phyloP scores from a whole-genome alignment of 2,888 invertebrate species.

The Taenaris catops region DNA sequence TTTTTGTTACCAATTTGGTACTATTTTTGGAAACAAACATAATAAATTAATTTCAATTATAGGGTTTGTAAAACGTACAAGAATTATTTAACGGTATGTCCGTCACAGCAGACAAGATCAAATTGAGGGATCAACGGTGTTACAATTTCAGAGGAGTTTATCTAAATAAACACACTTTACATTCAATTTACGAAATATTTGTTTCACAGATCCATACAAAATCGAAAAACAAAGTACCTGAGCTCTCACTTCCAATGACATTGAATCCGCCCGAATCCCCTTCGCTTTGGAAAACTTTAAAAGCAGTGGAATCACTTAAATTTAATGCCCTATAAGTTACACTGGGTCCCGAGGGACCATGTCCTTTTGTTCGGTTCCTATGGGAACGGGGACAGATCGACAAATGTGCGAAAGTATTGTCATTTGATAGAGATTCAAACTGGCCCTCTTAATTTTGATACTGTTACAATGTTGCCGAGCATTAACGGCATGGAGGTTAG shows the following conservation, averaged over 20 bases:
- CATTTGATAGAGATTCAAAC: constrained; percentile 13
- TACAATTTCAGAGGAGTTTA: too few relatives aligned
- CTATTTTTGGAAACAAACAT: too few relatives aligned
- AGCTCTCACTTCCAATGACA: constrained; percentile 15
- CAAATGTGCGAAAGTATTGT: constrained; percentile 45
- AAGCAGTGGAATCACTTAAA: constrained; percentile 68
- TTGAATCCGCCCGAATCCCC: constrained; percentile 23
- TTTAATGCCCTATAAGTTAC: constrained; percentile 68
- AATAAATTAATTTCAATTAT: too few relatives aligned
- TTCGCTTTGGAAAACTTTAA: constrained; percentile 44
- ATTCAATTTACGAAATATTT: too few relatives aligned
- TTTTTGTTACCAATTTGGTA: too few relatives aligned
- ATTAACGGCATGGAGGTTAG: too few relatives aligned
- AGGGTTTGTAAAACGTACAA: too few relatives aligned
- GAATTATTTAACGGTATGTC: too few relatives aligned
- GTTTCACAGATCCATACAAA: constrained; percentile 4
- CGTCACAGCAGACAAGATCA: too few relatives aligned
- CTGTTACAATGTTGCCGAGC: too few relatives aligned
- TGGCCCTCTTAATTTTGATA: constrained; percentile 20
- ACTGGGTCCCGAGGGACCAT: constrained; percentile 37
- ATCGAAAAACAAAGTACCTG: constrained; percentile 11
- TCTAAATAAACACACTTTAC: too few relatives aligned
- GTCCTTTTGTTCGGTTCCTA: constrained; percentile 51
- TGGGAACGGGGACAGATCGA: constrained; percentile 40
- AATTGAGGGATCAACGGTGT: too few relatives aligned